Evolutionary conservation across 2,888 invertebrate species (phyloP), one percentile per base, ranked within the genome.

Genomic region (Gasteruption jaculator): DNA sequence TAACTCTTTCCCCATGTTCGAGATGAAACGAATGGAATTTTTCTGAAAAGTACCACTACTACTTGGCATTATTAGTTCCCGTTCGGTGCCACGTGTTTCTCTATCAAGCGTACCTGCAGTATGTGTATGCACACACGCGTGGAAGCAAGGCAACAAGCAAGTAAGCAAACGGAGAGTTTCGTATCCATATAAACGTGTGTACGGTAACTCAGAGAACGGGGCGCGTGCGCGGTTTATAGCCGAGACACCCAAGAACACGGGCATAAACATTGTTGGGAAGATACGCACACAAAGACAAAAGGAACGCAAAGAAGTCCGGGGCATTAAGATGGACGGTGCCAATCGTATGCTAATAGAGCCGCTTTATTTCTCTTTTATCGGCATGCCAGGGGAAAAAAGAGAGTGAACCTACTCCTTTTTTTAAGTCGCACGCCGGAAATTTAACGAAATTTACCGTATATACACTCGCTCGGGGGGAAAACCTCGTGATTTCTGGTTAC

Each of bases 301-400:
- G 40, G 53, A 38, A 29, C 16, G 20, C 11, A 20, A 8, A 8
- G 25, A 32, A 46, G 54, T 38, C 52, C 52, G 52, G 58, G 57
- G 55, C 58, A 61, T 61, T 57, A 57, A 65, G 61, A 65, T 61
- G 61, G 61, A 67, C 63, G 65, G 66, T 65, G 67, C 65, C 67
- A 68, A 67, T 67, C 66, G 65, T 66, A 67, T 66, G 66, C 63
- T 68, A 67, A 68, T 68, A 61, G 61, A 61, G 57, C 49, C 47
- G 46, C 53, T 48, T 54, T 60, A 54, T 57, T 54, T 56, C 54
- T 58, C 56, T 56, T 61, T 64, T 62, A 57, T 52, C 49, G 49
- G 41, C 7, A 12, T 5, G 20, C 6, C 31, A n/a, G 6, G 38
- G 47, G 21, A 21, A 7, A 10, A 10, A 21, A n/a, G n/a, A n/a